A percentile compares a stretch with the other conserved stretches of the same genome.
phyloP scores from a whole-genome alignment of 2,888 invertebrate genomes.

The Clostera curtula region DNA sequence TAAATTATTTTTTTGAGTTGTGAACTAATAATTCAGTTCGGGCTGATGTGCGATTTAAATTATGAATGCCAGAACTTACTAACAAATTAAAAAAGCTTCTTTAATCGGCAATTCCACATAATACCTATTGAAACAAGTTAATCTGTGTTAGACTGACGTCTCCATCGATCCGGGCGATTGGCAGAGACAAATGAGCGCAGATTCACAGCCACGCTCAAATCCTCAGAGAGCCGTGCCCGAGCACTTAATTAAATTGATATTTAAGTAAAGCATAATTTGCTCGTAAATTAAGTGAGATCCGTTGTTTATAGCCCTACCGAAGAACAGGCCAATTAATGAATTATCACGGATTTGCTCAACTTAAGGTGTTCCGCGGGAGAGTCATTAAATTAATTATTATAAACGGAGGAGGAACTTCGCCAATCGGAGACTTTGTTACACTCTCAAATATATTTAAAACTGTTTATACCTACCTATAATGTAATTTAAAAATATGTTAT shows the following conservation, averaged over 20 bases:
- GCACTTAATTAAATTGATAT: conserved; percentile 75
- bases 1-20: too few relatives aligned
- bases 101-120: conserved; percentile 3
- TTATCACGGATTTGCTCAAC: conserved; percentile 62
- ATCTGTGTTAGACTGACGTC: conserved; percentile 16
- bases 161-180: conserved; percentile 41
- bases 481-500: too few relatives aligned
- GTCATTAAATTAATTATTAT: conserved; percentile 65
- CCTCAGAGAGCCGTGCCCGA: too few relatives aligned
- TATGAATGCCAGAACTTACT: too few relatives aligned
- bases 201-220: too few relatives aligned
- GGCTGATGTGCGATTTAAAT: too few relatives aligned
- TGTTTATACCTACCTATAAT: too few relatives aligned
- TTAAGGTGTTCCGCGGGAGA: conserved; percentile 59
- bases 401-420: conserved; percentile 28
- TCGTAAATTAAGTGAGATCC: conserved; percentile 73
- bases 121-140: conserved; percentile 23
- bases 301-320: conserved; percentile 67
- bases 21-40: too few relatives aligned
- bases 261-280: conserved; percentile 74
- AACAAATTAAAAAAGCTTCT: too few relatives aligned
- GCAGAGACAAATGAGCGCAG: conserved; percentile 60
- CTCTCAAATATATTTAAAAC: too few relatives aligned
- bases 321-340: conserved; percentile 71
- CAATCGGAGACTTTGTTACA: conserved; percentile 26